These are phyloP conservation scores for Myanophis thanlyinensis DNA, from an alignment of 2,113 vertebrate genomes.

Conservation along the genomic window DNA sequence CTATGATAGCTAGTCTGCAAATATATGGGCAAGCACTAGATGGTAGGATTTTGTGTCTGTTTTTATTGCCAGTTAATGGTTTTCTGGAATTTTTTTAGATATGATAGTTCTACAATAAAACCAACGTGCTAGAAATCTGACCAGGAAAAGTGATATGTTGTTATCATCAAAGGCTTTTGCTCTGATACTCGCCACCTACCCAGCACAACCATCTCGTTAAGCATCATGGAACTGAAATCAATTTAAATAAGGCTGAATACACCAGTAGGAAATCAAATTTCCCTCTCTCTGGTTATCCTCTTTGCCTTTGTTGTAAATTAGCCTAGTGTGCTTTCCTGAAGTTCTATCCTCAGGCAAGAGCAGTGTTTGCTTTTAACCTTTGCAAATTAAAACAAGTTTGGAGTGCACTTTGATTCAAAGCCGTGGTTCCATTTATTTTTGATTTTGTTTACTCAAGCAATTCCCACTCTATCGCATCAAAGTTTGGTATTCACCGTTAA, in stretches of 20 bases:
- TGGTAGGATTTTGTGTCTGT: not conserved
- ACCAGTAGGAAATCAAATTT: conserved; percentile 47
- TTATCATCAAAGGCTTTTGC: not conserved
- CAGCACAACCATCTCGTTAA: not conserved
- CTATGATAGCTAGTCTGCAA: not conserved
- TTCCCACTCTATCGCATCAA: conserved; percentile 63
- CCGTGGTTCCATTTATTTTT: conserved; percentile 57
- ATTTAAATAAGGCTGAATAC: conserved; percentile 41
- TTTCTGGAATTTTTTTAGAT: not conserved
- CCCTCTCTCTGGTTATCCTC: conserved; percentile 29
- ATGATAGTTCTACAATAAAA: not conserved
- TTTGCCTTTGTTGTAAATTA: conserved; percentile 39
- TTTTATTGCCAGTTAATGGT: not conserved
- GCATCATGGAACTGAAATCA: conserved; percentile 33
- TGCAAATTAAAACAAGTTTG: conserved; percentile 64
- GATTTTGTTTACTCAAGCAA: conserved; percentile 63
- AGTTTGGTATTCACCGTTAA: conserved; percentile 64
- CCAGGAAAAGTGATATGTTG: not conserved
- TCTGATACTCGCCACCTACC: not conserved
- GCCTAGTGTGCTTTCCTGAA: conserved; percentile 38
- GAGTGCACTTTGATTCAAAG: conserved; percentile 50
- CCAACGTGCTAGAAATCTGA: not conserved
- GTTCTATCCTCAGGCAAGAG: conserved; percentile 51
- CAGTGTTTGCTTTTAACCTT: conserved; percentile 61
- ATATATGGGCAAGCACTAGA: not conserved